These are phyloP conservation scores for Elymnias hypermnestra DNA, from an alignment of 1,140 invertebrate genomes.

Conservation along the genomic window DNA sequence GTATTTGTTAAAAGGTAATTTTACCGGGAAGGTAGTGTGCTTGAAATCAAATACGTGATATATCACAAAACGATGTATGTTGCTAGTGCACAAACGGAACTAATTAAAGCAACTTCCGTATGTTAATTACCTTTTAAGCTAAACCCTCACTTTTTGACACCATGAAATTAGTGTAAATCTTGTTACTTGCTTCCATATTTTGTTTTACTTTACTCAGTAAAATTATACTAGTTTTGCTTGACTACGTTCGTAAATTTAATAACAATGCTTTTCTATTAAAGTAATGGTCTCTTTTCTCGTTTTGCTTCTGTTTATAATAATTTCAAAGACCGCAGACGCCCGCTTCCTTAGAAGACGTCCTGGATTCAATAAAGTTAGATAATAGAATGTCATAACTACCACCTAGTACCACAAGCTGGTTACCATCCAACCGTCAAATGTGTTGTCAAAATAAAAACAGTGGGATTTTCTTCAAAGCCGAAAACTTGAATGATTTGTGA, in stretches of 20 bases:
- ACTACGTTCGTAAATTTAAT: slow-evolving; percentile 21
- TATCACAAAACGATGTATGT: not conserved
- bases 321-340: too few relatives aligned
- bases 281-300: slow-evolving; percentile 25
- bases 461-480: too few relatives aligned
- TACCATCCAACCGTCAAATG: too few relatives aligned
- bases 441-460: too few relatives aligned
- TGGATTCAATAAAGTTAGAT: too few relatives aligned
- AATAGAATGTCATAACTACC: too few relatives aligned
- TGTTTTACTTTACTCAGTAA: slow-evolving; percentile 1
- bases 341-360: too few relatives aligned
- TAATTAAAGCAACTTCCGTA: not conserved
- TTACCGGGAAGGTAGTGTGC: too few relatives aligned
- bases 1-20: too few relatives aligned
- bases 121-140: not conserved
- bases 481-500: too few relatives aligned
- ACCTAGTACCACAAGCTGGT: too few relatives aligned
- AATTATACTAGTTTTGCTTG: slow-evolving; percentile 1
- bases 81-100: not conserved
- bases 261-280: slow-evolving; percentile 37
- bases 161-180: slow-evolving; percentile 6
- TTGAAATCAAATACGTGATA: not conserved
- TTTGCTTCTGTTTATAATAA: too few relatives aligned
- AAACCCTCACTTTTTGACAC: not conserved
- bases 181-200: not conserved